Percentiles rank a stretch among this genome's conserved stretches.
These are phyloP conservation scores for Dipodomys ordii DNA, from an alignment of 2,113 vertebrate species.

Conservation along the genomic window DNA sequence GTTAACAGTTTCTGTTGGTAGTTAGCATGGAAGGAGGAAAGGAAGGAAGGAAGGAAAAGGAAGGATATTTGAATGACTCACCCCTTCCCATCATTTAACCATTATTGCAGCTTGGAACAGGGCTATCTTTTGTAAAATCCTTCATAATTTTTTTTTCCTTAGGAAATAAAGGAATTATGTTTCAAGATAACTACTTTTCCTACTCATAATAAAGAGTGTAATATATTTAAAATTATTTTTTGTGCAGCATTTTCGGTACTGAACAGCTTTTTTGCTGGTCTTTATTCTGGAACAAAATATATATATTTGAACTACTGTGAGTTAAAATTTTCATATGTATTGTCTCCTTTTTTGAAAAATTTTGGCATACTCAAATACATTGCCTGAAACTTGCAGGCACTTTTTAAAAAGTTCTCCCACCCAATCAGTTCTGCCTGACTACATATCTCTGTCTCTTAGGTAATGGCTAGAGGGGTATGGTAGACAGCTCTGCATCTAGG, in stretches of 20 bases:
- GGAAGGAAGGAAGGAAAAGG: neutral
- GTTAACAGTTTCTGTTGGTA: slow-evolving; percentile 29
- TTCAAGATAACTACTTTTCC: slow-evolving; percentile 45
- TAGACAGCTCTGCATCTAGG: neutral
- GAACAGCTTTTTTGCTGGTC: slow-evolving; percentile 37
- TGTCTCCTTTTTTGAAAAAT: slow-evolving; percentile 36
- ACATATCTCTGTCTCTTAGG: neutral
- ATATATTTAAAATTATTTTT: neutral
- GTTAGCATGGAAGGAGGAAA: neutral
- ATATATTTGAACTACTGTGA: slow-evolving; percentile 4
- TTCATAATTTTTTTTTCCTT: slow-evolving; percentile 47
- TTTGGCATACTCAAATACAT: slow-evolving; percentile 8
- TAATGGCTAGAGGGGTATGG: neutral
- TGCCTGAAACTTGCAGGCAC: neutral
- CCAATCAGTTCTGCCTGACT: neutral
- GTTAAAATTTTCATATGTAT: slow-evolving; percentile 8
- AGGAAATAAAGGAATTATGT: slow-evolving; percentile 45
- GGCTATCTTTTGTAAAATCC: slow-evolving; percentile 13
- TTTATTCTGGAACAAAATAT: slow-evolving; percentile 41
- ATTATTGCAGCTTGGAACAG: slow-evolving; percentile 9
- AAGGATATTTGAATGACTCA: slow-evolving; percentile 8
- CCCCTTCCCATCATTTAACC: slow-evolving; percentile 29
- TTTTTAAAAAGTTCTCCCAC: neutral
- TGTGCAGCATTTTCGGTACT: neutral
- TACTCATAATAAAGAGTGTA: slow-evolving; percentile 3